Base-by-base conservation (phyloP, 2,888 invertebrate genomes). In the Stomorhina lunata region DNA sequence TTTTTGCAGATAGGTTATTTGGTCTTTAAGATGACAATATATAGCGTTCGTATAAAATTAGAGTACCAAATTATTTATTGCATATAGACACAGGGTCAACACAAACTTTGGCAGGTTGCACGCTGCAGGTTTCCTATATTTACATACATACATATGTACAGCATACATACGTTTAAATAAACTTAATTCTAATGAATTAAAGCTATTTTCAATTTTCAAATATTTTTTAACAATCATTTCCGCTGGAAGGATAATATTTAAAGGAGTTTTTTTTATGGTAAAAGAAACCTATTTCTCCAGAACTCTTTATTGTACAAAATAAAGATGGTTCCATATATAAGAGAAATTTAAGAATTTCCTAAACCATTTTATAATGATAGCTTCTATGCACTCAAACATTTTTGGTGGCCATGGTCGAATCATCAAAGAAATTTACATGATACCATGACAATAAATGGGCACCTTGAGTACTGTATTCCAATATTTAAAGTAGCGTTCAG, bases 391-490 rank as follows among this genome's bases (percentile, higher is more conserved):
- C 78, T 65, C 69, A 69, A 71, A 59, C 7, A 40, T 22, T 25
- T 17, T 57, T 71, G 48, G 75, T 66, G 65, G 57, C 32, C 53
- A 73, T 65, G 69, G 50, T 72, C 50, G 9, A 57, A 57, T 63
- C 53, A 66, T 68, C 20, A 73, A 63, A 20, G 22, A 29, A 4
- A 37, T 40, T 75, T 50, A 71, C 29, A 65, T 75, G 79, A 72
- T 27, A 66, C 75, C 71, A 79, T 59, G 40, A 55, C 66, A 45
- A 66, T 27, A 34, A 59, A 15, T 22, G 22, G 6, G 7, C 48
- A 50, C 55, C 65, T 5, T 65, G 84, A 86, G 86, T 86, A 86
- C 85, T 86, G 88, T 88, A 88, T 87, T 89, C 87, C 88, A 88
- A 88, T 84, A 73, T 69, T 63, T 73, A 9, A 68, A 27, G n/a